phyloP scores from a whole-genome alignment of 2,113 vertebrate species.

The Montifringilla adamsi region DNA sequence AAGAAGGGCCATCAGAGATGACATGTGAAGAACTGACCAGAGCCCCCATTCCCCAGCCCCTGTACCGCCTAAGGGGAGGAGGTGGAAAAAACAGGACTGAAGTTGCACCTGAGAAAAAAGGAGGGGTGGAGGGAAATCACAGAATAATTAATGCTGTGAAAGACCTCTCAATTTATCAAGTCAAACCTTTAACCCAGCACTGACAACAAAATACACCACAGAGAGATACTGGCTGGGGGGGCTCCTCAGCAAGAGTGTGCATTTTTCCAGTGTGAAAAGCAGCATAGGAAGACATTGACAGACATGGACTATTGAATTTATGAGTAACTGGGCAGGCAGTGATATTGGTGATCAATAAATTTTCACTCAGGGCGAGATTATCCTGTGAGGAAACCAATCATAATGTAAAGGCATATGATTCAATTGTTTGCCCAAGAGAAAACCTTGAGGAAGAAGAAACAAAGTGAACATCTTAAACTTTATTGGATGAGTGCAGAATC shows the following conservation, averaged over 20 bases:
- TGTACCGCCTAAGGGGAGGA: background rate
- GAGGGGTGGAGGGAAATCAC: background rate
- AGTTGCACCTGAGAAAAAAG: background rate
- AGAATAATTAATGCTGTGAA: background rate
- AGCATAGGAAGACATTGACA: background rate
- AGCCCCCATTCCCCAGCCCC: too few relatives aligned
- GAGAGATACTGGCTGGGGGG: background rate
- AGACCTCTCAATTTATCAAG: background rate
- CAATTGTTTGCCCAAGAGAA: background rate
- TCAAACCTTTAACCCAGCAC: background rate
- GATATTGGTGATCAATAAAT: background rate
- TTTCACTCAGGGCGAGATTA: background rate
- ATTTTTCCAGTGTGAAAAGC: constrained; percentile 12
- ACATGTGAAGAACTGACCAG: background rate
- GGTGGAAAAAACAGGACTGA: background rate
- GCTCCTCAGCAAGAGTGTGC: background rate
- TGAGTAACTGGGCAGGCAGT: background rate
- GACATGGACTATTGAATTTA: background rate
- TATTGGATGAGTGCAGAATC: background rate
- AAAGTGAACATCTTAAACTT: background rate
- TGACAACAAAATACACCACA: background rate
- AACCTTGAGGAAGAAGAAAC: background rate
- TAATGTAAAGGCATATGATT: background rate
- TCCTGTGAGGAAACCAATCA: background rate
- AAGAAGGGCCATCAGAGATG: background rate